Evolutionary conservation across 2,797 vertebrate species (phyloP).

Genomic region (Sarcoramphus papa): DNA sequence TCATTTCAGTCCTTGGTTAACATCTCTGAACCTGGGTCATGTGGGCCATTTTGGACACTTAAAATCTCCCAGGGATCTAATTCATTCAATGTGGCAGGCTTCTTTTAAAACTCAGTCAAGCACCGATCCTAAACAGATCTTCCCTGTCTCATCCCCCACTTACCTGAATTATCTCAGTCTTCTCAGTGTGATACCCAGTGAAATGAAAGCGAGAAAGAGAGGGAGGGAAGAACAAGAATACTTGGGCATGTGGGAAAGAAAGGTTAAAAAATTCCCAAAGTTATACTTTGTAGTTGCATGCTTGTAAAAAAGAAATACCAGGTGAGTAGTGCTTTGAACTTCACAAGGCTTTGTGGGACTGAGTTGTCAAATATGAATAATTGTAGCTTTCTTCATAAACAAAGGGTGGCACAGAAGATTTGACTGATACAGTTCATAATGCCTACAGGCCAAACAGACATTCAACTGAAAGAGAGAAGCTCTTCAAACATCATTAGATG

Average conservation of each 20-base stretch:
- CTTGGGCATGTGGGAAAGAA: background rate
- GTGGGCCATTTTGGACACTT: background rate
- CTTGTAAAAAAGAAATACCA: constrained; percentile 20
- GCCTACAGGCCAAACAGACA: background rate
- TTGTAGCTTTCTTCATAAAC: background rate
- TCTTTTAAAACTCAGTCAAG: background rate
- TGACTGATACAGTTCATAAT: background rate
- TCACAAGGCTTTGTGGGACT: background rate
- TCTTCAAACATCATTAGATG: background rate
- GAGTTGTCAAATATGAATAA: background rate
- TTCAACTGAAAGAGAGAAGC: background rate
- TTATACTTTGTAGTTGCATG: background rate
- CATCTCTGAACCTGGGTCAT: background rate
- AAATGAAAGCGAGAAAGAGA: background rate
- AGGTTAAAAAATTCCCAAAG: background rate
- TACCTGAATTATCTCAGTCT: background rate
- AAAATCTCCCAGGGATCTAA: background rate
- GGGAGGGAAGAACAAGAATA: background rate
- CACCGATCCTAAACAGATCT: background rate
- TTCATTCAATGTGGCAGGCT: accelerated
- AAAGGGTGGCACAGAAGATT: background rate
- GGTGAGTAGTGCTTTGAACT: constrained; percentile 38
- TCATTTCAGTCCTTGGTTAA: background rate
- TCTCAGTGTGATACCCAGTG: background rate
- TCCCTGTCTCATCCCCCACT: background rate